Percentiles rank a stretch among this genome's conserved stretches.
Conservation (phyloP, 2,113 vertebrate genomes). For the Hydropotes inermis region DNA sequence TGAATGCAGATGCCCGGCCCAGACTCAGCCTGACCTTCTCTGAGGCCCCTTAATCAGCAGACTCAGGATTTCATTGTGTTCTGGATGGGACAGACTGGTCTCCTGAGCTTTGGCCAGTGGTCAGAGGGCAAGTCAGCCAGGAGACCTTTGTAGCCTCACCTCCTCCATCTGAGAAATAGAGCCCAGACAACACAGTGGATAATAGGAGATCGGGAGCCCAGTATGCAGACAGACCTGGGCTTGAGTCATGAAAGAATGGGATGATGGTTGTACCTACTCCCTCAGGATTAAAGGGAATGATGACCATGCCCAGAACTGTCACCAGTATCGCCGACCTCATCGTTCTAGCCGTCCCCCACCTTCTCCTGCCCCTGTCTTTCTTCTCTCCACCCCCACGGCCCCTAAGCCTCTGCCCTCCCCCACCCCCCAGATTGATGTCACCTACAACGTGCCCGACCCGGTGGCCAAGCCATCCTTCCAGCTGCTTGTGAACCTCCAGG, state of each 20-base stretch:
- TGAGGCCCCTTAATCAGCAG: rapidly evolving
- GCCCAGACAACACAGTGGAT: not conserved
- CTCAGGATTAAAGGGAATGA: not conserved
- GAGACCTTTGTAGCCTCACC: not conserved
- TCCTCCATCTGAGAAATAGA: not conserved
- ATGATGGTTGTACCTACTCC: not conserved
- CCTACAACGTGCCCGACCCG: slow-evolving; percentile 93
- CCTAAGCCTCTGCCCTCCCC: not conserved
- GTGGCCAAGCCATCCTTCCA: slow-evolving; percentile 93
- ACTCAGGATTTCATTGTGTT: not conserved
- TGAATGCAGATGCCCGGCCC: not conserved
- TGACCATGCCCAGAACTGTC: not conserved
- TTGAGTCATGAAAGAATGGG: not conserved
- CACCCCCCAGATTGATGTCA: slow-evolving; percentile 88
- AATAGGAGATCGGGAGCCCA: not conserved
- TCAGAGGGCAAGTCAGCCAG: not conserved
- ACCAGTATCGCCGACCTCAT: rapidly evolving
- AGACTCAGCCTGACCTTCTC: not conserved
- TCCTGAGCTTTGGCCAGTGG: not conserved
- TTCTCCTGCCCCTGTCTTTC: no score
- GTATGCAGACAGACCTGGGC: not conserved
- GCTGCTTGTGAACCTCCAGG: slow-evolving; percentile 89
- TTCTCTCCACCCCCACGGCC: not conserved
- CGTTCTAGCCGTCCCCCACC: not conserved
- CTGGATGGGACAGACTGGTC: not conserved